Base-by-base conservation (phyloP, 2,113 vertebrate genomes). In the Petrocephalus microphthalmus region DNA sequence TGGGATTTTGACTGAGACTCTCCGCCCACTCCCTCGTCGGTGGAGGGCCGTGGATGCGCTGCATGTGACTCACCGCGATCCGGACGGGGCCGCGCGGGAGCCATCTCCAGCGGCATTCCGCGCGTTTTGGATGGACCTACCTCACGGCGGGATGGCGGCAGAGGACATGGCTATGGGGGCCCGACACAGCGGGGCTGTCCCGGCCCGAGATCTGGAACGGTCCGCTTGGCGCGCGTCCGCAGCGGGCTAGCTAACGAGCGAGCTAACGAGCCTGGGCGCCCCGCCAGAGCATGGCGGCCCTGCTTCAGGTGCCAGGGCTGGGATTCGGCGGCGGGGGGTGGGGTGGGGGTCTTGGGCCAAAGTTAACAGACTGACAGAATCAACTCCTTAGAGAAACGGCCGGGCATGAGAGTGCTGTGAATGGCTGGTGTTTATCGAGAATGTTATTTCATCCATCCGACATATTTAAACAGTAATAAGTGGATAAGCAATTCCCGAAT, bases 331-430 rank as follows among this genome's bases (percentile, higher is more conserved):
- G 13, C 1, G 3, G 57, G 22, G 19, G 6, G 0, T 7, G 7
- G 2, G 25, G 60, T 17, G 25, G 29, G 5, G 11, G 11, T 11
- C 22, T 74, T 33, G 29, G 67, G 67, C 67, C 67, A 74, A 74
- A 74, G 67, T 74, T 74, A 74, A 74, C 67, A 74, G 67, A 74
- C 67, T 37, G 67, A 74, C 67, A 74, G 37, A 74, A 74, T 74
- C 67, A 74, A 15, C 67, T 74, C 29, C 67, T 37, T 74, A 74
- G 67, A 74, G 67, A 74, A 74, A 2, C 15, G 11, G 15, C 6
- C 0, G 67, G 83, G n/a, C 53, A 20, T 85, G 83, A 85, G 83
- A 74, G 5, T 1, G 29, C 17, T 37, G 67, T 11, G 33, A 74
- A 74, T 74, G 37, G 67, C 33, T 19, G 33, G 29, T 74, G 67